Conservation (phyloP, 1,140 invertebrate species). For the Wiebesia pumilae region DNA sequence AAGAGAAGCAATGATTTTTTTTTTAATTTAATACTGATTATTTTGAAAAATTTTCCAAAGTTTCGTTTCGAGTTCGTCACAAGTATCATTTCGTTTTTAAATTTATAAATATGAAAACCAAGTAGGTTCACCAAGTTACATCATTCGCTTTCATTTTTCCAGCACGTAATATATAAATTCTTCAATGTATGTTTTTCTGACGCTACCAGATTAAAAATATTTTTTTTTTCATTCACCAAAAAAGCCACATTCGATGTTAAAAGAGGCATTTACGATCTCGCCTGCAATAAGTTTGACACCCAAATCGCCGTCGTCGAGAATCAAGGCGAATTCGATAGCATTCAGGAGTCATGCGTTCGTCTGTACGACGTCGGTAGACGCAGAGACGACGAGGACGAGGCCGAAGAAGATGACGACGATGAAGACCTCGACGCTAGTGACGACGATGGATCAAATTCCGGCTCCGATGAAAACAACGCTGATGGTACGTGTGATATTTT, state of each 20-base stretch:
- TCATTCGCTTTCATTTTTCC: too few relatives aligned
- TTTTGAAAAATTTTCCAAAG: too few relatives aligned
- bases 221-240: slow-evolving; percentile 46
- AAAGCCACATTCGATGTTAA: slow-evolving; percentile 92
- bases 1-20: too few relatives aligned
- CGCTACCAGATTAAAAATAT: not conserved
- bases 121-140: too few relatives aligned
- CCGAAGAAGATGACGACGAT: slow-evolving; percentile 84
- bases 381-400: slow-evolving; percentile 84
- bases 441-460: slow-evolving; percentile 74
- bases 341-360: slow-evolving; percentile 88
- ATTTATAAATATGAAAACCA: too few relatives aligned
- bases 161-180: too few relatives aligned
- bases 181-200: not conserved
- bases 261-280: slow-evolving; percentile 85
- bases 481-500: slow-evolving; percentile 65
- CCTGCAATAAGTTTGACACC: slow-evolving; percentile 84
- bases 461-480: slow-evolving; percentile 76
- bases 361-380: slow-evolving; percentile 87
- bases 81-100: too few relatives aligned
- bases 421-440: slow-evolving; percentile 75
- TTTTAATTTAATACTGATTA: too few relatives aligned
- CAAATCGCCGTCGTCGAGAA: slow-evolving; percentile 91
- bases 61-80: too few relatives aligned
- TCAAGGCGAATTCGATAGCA: slow-evolving; percentile 82